Evolutionary conservation across 2,113 vertebrate genomes (phyloP).

Genomic region (Gallinago paraguaiae): DNA sequence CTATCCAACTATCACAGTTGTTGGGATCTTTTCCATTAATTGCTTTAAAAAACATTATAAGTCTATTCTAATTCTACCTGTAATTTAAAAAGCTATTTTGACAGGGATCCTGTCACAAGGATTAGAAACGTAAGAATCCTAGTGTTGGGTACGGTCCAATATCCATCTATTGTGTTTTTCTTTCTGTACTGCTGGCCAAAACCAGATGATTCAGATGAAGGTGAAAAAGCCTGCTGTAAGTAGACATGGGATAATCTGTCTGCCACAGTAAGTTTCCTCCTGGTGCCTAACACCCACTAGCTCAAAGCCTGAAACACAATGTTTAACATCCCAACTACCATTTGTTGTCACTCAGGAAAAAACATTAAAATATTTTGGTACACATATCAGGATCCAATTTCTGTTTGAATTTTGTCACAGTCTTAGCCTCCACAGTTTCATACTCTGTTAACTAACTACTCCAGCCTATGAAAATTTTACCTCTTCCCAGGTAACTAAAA

Average conservation of each 20-base stretch:
- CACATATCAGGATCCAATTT: neutral
- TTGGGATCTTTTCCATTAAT: neutral
- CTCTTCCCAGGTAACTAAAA: neutral
- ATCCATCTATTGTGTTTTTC: neutral
- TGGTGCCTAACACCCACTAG: neutral
- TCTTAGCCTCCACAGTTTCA: neutral
- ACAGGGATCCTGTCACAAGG: neutral
- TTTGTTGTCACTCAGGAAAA: neutral
- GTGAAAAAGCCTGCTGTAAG: neutral
- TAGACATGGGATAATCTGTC: neutral
- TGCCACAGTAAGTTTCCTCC: neutral
- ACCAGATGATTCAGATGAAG: neutral
- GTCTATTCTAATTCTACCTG: neutral
- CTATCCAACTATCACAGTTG: accelerated
- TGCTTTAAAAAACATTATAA: neutral
- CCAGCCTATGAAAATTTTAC: neutral
- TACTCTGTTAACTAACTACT: neutral
- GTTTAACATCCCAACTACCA: neutral
- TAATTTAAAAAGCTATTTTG: neutral
- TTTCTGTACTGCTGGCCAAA: neutral
- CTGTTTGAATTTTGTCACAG: neutral
- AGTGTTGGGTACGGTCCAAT: neutral
- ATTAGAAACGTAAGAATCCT: neutral
- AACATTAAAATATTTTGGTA: neutral
- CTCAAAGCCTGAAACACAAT: neutral